A percentile compares a stretch with the other conserved stretches of the same genome.
phyloP scores from a whole-genome alignment of 2,888 invertebrate genomes.

The Monoplex corrugatus region DNA sequence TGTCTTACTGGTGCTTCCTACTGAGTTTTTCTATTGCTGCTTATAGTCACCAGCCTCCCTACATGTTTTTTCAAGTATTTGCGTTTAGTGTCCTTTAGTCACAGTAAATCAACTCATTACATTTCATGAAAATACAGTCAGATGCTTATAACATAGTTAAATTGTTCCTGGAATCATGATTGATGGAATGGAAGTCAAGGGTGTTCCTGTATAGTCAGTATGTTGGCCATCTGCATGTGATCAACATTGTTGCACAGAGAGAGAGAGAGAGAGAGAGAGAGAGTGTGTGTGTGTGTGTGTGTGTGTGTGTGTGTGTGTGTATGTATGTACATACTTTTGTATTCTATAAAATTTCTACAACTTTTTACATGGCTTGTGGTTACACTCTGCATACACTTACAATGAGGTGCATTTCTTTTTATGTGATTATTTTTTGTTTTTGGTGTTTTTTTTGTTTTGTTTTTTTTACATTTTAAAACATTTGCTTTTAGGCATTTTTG shows the following conservation, averaged over 20 bases:
- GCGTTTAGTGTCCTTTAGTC: no score
- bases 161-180: no score
- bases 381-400: no score
- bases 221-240: no score
- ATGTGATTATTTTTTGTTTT: not conserved
- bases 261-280: not conserved
- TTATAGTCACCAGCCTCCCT: no score
- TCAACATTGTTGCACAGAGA: not conserved
- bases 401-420: not conserved
- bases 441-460: not conserved
- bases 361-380: no score
- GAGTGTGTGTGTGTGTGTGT: not conserved
- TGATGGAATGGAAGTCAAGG: no score
- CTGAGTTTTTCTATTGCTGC: not conserved
- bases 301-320: not conserved
- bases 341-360: not conserved
- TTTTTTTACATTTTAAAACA: not conserved
- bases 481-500: not conserved
- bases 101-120: no score
- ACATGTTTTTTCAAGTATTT: no score
- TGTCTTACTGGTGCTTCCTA: constrained; percentile 17
- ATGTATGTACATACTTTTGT: not conserved
- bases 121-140: no score
- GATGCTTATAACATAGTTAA: no score
- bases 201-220: no score